Evolutionary conservation across 2,888 invertebrate species (phyloP).

Genomic region (Scrobipalpa atriplicella): DNA sequence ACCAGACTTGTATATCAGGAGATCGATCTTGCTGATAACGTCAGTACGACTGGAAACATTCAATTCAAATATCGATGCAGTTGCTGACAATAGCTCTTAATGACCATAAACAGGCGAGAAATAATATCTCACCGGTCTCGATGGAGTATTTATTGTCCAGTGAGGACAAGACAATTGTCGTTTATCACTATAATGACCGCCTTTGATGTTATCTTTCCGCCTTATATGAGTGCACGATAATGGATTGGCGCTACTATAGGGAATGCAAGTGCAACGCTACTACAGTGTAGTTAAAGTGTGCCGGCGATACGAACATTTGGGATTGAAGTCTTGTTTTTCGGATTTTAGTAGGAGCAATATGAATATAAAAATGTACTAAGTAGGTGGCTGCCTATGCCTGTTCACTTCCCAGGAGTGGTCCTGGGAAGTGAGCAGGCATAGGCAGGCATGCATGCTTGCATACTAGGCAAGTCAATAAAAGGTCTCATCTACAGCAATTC

Average conservation of each 20-base stretch:
- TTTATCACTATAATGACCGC: slow-evolving; percentile 78
- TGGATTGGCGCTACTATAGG: slow-evolving; percentile 58
- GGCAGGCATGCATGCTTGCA: too few species aligned
- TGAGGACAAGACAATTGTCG: slow-evolving; percentile 78
- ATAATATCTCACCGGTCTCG: slow-evolving; percentile 73
- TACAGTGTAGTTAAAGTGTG: slow-evolving; percentile 3
- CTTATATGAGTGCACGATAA: slow-evolving; percentile 56
- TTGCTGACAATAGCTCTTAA: slow-evolving; percentile 76
- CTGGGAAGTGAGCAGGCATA: too few species aligned
- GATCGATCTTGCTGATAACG: slow-evolving; percentile 71
- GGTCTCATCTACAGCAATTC: too few species aligned
- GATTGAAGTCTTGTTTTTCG: too few species aligned
- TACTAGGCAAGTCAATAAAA: too few species aligned
- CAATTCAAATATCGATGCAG: slow-evolving; percentile 75
- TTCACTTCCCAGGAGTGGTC: too few species aligned
- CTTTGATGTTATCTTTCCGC: slow-evolving; percentile 77
- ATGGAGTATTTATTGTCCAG: slow-evolving; percentile 74
- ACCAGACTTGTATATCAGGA: slow-evolving; percentile 57
- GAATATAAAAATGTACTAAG: too few species aligned
- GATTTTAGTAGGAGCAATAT: too few species aligned
- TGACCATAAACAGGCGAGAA: slow-evolving; percentile 73
- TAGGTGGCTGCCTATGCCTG: too few species aligned
- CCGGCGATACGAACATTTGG: not conserved
- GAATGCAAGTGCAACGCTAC: slow-evolving; percentile 30
- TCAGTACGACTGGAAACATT: slow-evolving; percentile 67